Percentiles rank a stretch among this genome's conserved stretches.
These are phyloP conservation scores for Montipora capricornis DNA, from an alignment of 64 coral and sea anemone species.

Conservation along the genomic window DNA sequence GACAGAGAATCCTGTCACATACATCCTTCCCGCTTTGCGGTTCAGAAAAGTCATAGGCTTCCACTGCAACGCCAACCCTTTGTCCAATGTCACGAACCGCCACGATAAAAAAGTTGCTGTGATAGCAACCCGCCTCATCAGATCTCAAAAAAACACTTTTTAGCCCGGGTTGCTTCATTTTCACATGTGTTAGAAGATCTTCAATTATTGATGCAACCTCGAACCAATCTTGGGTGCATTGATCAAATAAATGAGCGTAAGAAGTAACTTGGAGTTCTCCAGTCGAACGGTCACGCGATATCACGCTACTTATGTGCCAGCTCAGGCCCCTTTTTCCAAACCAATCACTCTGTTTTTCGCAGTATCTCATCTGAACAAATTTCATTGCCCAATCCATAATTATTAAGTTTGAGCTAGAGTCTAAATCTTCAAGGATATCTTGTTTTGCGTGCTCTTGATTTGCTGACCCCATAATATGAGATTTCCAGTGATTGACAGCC, in stretches of 20 bases:
- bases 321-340: conserved; percentile 58
- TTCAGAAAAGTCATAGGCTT: too few relatives aligned
- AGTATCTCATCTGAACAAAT: conserved; percentile 28
- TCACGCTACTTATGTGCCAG: conserved; percentile 70
- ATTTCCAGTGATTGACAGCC: conserved; percentile 45
- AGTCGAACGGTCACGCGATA: neutral
- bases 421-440: conserved; percentile 3
- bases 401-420: neutral
- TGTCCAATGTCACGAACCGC: neutral
- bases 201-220: conserved; percentile 71
- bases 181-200: conserved; percentile 43
- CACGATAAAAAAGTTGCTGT: conserved; percentile 64
- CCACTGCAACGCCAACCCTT: too few relatives aligned
- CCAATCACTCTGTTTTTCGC: conserved; percentile 69
- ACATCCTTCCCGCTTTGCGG: conserved; percentile 74
- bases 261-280: conserved; percentile 19
- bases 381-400: conserved; percentile 72
- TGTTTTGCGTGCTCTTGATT: conserved; percentile 70
- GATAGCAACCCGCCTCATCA: conserved; percentile 71
- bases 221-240: conserved; percentile 67
- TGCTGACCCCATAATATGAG: conserved; percentile 41
- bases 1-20: conserved; percentile 72
- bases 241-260: conserved; percentile 20
- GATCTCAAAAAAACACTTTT: conserved; percentile 60
- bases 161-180: conserved; percentile 12